phyloP scores from a whole-genome alignment of 2,113 vertebrate genomes.

The Equus przewalskii region DNA sequence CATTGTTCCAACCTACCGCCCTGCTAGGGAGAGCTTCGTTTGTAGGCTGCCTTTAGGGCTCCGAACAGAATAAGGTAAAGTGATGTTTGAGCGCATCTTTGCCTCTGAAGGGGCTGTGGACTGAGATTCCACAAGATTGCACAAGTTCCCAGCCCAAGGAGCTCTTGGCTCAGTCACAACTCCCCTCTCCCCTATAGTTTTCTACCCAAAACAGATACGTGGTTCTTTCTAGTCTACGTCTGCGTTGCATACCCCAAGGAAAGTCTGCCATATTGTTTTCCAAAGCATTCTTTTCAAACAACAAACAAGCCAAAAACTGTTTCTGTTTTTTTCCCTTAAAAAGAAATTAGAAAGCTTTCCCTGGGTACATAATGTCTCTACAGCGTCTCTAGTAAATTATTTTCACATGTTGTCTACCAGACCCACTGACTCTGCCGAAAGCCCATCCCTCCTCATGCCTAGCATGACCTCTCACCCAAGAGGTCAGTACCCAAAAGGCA shows the following conservation, averaged over 20 bases:
- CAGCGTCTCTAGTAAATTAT: constrained; percentile 61
- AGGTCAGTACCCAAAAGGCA: constrained; percentile 45
- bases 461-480: constrained; percentile 35
- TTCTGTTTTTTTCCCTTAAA: constrained; percentile 48
- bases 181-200: neutral
- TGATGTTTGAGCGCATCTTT: neutral
- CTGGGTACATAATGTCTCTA: neutral
- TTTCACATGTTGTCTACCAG: constrained; percentile 62
- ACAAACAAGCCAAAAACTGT: neutral
- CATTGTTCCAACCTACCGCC: neutral
- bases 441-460: neutral
- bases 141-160: neutral
- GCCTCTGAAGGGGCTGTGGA: neutral
- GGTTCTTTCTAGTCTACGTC: neutral
- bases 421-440: neutral
- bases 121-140: neutral
- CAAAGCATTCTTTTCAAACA: constrained; percentile 40
- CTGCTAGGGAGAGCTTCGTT: neutral
- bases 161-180: neutral
- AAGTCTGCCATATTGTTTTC: constrained; percentile 15
- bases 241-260: neutral
- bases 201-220: neutral
- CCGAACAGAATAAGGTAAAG: neutral
- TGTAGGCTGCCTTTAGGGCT: neutral
- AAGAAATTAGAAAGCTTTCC: neutral